Evolutionary conservation across 2,888 invertebrate species (phyloP), one percentile per base, ranked within the genome.

Genomic region (Drosophila mercatorum): DNA sequence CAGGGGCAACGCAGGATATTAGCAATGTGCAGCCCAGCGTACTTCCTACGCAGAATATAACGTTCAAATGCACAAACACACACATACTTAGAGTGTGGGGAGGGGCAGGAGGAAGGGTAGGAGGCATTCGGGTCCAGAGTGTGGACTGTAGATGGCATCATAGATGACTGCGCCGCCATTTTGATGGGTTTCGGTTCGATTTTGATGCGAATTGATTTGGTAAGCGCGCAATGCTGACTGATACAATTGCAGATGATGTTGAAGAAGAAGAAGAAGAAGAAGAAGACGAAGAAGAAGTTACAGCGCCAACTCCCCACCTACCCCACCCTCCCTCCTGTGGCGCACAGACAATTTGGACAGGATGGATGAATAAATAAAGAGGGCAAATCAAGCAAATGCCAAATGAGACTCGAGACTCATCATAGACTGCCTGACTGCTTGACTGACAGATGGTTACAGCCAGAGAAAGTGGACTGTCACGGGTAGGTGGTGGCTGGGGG

Each of bases 341-440:
- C 51, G 14, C 44, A 8, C 14, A 65, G 72, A 66, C 78, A 72
- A 70, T 66, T 72, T 72, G 78, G 69, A 76, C 73, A 62, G 73
- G 52, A 74, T 77, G 70, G 81, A 85, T 88, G 86, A 86, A 86
- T 86, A 86, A 87, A 85, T 84, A 85, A 83, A 86, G 81, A 87
- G 75, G 72, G 88, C 81, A 86, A 88, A 88, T 86, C 82, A 86
- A 87, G 77, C 80, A 73, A 85, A 79, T 84, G 86, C 84, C 84
- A 86, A 84, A 86, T 84, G 84, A 84, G 82, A 70, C 79, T 76
- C 80, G 77, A 51, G 51, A 55, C 55, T 41, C 55, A 55, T 83
- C 83, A 82, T 86, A 86, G 86, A 80, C 77, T 66, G 70, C 17
- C 69, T 68, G 68, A 67, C 57, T 66, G 53, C 51, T 66, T 71